These are phyloP conservation scores for Monopterus albus DNA, from an alignment of 2,113 vertebrate species.

Conservation along the genomic window DNA sequence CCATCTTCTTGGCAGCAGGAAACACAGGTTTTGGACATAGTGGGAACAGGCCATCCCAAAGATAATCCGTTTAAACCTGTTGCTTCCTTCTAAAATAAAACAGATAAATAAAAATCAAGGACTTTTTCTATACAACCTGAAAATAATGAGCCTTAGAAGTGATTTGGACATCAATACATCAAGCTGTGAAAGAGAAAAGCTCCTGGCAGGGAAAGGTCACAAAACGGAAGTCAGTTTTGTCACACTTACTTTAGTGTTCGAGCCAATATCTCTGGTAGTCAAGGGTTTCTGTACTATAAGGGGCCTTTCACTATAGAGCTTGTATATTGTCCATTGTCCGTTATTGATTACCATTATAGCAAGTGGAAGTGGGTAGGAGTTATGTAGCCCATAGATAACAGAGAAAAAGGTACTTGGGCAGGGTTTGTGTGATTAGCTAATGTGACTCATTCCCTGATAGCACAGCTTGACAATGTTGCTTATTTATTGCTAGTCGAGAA, in stretches of 20 bases:
- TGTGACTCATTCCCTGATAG: constrained; percentile 67
- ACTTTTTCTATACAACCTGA: background rate
- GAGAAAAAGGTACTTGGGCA: constrained; percentile 6
- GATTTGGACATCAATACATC: background rate
- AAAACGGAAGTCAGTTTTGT: background rate
- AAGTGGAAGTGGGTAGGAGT: constrained; percentile 7
- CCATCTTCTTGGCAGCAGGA: too few relatives aligned
- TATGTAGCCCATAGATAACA: constrained; percentile 30
- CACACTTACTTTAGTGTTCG: constrained; percentile 16
- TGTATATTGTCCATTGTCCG: background rate
- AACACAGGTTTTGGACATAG: background rate
- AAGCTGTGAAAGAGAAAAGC: background rate
- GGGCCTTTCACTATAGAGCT: background rate
- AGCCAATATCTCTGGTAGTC: background rate
- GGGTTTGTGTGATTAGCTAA: constrained; percentile 41
- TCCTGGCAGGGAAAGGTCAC: constrained; percentile 16
- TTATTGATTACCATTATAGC: constrained; percentile 21
- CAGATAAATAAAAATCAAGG: background rate
- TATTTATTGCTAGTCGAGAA: constrained; percentile 69
- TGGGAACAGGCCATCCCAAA: too few relatives aligned
- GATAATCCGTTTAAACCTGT: too few relatives aligned
- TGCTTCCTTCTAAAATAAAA: too few relatives aligned
- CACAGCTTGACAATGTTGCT: constrained; percentile 51
- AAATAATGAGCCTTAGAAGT: background rate
- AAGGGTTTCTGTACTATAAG: background rate